Evolutionary conservation across 37 sponge, comb jelly and placozoan genomes (phyloP).

Genomic region (Halichondria panicea): DNA sequence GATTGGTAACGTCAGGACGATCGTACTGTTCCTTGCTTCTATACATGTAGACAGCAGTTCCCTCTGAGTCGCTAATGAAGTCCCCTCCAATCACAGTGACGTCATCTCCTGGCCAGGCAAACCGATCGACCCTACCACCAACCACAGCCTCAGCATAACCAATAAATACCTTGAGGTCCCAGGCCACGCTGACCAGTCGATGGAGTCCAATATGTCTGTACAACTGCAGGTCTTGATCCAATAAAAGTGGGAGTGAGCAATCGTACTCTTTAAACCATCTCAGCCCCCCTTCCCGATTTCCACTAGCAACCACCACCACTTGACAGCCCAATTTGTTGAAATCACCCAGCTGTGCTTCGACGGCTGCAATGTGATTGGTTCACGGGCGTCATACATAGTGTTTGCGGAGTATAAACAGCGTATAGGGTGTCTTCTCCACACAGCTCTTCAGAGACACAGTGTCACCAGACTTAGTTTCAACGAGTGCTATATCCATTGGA

Average conservation of each 20-base stretch:
- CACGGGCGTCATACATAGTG: conserved; percentile 67
- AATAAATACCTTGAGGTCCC: conserved; percentile 24
- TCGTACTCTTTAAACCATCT: conserved; percentile 27
- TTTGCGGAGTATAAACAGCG: conserved; percentile 47
- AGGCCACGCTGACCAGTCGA: conserved; percentile 14
- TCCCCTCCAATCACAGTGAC: conserved; percentile 65
- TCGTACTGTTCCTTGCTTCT: conserved; percentile 50
- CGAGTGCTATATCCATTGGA: conserved; percentile 3
- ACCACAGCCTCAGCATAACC: conserved; percentile 53
- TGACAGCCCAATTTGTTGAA: conserved; percentile 19
- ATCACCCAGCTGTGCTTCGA: conserved; percentile 5
- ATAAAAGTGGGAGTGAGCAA: conserved; percentile 10
- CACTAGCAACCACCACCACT: conserved; percentile 32
- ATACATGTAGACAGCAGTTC: conserved; percentile 34
- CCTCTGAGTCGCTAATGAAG: conserved; percentile 48
- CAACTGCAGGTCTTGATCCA: conserved; percentile 30
- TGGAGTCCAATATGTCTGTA: conserved; percentile 52
- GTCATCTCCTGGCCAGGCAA: conserved; percentile 49
- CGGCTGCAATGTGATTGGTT: conserved; percentile 37
- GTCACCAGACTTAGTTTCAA: conserved; percentile 18
- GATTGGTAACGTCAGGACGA: conserved; percentile 43
- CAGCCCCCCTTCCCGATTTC: conserved; percentile 11
- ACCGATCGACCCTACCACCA: neutral
- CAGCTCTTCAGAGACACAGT: neutral
- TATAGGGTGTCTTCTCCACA: neutral